Percentiles rank a stretch among this genome's conserved stretches.
Evolutionary conservation across 2,113 vertebrate species (phyloP).

Genomic region (Syrrhaptes paradoxus): DNA sequence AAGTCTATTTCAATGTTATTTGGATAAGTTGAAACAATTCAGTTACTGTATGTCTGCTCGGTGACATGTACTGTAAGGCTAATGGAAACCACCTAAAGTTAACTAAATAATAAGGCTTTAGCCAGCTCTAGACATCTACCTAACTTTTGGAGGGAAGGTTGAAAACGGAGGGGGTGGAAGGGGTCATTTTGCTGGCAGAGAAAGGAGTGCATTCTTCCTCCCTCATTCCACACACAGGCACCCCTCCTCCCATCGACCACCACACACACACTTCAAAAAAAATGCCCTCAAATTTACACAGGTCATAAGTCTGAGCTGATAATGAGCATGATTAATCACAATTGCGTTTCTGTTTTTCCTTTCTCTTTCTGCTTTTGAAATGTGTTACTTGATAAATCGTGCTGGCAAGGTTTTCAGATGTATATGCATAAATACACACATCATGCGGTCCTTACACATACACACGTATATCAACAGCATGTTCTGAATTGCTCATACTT

Average conservation of each 20-base stretch:
- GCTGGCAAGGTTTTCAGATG: slow-evolving; percentile 14
- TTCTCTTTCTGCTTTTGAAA: slow-evolving; percentile 41
- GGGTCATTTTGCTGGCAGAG: slow-evolving; percentile 35
- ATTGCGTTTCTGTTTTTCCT: slow-evolving; percentile 26
- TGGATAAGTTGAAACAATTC: slow-evolving; percentile 83
- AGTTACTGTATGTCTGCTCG: slow-evolving; percentile 80
- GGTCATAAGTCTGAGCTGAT: slow-evolving; percentile 53
- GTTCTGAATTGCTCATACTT: background rate
- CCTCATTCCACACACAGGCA: slow-evolving; percentile 29
- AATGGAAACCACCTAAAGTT: slow-evolving; percentile 58
- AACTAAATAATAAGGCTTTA: slow-evolving; percentile 70
- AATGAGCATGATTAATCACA: slow-evolving; percentile 73
- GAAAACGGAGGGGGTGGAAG: background rate
- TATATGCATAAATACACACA: background rate
- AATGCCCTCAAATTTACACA: slow-evolving; percentile 10
- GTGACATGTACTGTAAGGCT: slow-evolving; percentile 61
- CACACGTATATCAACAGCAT: background rate
- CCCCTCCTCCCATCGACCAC: slow-evolving; percentile 39
- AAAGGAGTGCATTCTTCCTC: slow-evolving; percentile 32
- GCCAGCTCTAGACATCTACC: slow-evolving; percentile 63
- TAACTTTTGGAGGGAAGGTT: slow-evolving; percentile 19
- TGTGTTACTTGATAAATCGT: slow-evolving; percentile 39
- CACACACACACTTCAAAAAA: slow-evolving; percentile 46
- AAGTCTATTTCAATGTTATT: slow-evolving; percentile 84
- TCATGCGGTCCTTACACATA: background rate